Evolutionary conservation across 2,113 vertebrate genomes (phyloP), one percentile per base, ranked within the genome.

Genomic region (Nesoenas mayeri): DNA sequence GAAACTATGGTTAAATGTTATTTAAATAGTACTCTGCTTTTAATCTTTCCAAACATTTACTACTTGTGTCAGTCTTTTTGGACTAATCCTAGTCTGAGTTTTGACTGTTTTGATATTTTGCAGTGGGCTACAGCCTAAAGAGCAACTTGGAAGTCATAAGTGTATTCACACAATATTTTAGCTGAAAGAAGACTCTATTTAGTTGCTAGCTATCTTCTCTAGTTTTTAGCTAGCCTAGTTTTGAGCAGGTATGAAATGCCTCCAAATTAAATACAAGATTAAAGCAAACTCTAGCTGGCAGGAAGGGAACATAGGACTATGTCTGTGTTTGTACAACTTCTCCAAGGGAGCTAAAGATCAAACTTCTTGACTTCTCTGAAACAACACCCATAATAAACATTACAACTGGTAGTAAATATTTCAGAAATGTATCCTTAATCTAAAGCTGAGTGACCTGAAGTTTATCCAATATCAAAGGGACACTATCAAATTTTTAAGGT

Each of bases 331-430:
- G 74, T 87, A 70, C 65, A 86, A 81, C 20, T 92, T 89, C 83
- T 95, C 29, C 47, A 78, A 86, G 79, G 82, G 71, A 93, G 36
- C 62, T 77, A 80, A 82, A 75, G 92, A 97, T 97, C 91, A 95
- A 92, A 95, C 88, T 93, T 95, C 83, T 84, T 96, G 75, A 92
- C 91, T 95, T 96, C 57, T 85, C 64, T 88, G 82, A 93, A 96
- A 96, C 11, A 57, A 34, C 81, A 88, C 26, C 95, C 44, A 34
- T 84, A 93, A 95, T 91, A 91, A 93, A 93, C 51, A 73, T 91
- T 96, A 95, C 69, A 94, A 50, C 75, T 93, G 93, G 88, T 88
- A 88, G 67, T 94, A 96, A 96, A 93, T 94, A 86, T 95, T 96
- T 95, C 79, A 90, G 82, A 96, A 92, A 74, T 80, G 51, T 86